These are phyloP conservation scores for Pantelozetes paolii DNA, from an alignment of 2,888 invertebrate genomes.

Conservation along the genomic window DNA sequence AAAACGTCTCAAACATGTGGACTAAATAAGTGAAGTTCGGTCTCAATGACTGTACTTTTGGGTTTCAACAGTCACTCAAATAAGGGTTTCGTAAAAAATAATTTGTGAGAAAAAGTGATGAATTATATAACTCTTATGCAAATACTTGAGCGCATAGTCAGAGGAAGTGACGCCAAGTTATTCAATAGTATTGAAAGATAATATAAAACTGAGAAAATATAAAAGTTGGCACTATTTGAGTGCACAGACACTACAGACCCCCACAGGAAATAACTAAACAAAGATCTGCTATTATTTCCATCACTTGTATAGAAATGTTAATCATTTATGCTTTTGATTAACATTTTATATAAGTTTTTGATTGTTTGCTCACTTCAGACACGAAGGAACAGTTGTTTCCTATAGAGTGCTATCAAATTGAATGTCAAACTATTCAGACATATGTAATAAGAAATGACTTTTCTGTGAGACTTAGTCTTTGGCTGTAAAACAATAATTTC, in stretches of 20 bases:
- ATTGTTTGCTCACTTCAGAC: no score
- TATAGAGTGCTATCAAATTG: no score
- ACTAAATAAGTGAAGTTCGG: no score
- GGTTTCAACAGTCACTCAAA: background rate
- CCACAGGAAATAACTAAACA: conserved; percentile 22
- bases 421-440: no score
- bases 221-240: conserved; percentile 11
- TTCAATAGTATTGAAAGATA: conserved; percentile 16
- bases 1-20: no score
- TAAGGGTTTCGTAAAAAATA: background rate
- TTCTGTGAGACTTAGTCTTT: background rate
- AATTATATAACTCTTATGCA: background rate
- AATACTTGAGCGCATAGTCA: background rate
- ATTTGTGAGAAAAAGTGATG: no score
- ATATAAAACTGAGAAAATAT: no score
- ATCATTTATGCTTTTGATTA: background rate
- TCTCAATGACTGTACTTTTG: background rate
- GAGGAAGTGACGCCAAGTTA: conserved; percentile 5
- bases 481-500: background rate
- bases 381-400: no score
- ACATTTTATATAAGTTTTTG: no score
- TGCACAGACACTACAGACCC: background rate
- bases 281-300: background rate
- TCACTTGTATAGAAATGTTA: background rate
- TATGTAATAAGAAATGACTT: no score